Conservation (phyloP, 2,888 invertebrate species). For the Drosophila recens region DNA sequence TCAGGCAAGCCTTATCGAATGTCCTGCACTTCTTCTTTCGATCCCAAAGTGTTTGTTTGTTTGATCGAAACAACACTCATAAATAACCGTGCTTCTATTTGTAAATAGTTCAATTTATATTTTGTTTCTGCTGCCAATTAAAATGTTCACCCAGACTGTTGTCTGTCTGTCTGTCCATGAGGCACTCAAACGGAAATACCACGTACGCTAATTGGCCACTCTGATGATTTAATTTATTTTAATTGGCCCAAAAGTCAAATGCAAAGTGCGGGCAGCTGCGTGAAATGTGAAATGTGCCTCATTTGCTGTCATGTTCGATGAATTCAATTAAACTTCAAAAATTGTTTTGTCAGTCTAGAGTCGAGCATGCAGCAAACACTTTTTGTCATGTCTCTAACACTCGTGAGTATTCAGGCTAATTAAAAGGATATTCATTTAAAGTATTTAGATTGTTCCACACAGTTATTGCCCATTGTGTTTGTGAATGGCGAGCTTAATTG, state of each 20-base stretch:
- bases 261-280: slow-evolving; percentile 30
- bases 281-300: slow-evolving; percentile 44
- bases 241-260: slow-evolving; percentile 54
- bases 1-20: slow-evolving; percentile 50
- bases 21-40: slow-evolving; percentile 47
- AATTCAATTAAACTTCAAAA: slow-evolving; percentile 42
- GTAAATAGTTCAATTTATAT: slow-evolving; percentile 33
- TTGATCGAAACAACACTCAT: slow-evolving; percentile 40
- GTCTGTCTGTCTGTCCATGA: slow-evolving; percentile 13
- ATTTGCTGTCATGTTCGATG: slow-evolving; percentile 31
- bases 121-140: slow-evolving; percentile 39
- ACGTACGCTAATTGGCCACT: slow-evolving; percentile 51
- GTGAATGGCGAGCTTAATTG: slow-evolving; percentile 36
- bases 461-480: slow-evolving; percentile 27
- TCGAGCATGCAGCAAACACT: slow-evolving; percentile 25
- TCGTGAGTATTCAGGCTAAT: slow-evolving; percentile 35
- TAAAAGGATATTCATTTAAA: slow-evolving; percentile 3
- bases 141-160: slow-evolving; percentile 38
- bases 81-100: slow-evolving; percentile 34
- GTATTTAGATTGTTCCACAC: background rate
- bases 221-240: slow-evolving; percentile 63
- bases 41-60: slow-evolving; percentile 22
- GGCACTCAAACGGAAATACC: slow-evolving; percentile 28
- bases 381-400: background rate
- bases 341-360: slow-evolving; percentile 18